phyloP scores from a whole-genome alignment of 1,140 invertebrate genomes.

The Apis florea region DNA sequence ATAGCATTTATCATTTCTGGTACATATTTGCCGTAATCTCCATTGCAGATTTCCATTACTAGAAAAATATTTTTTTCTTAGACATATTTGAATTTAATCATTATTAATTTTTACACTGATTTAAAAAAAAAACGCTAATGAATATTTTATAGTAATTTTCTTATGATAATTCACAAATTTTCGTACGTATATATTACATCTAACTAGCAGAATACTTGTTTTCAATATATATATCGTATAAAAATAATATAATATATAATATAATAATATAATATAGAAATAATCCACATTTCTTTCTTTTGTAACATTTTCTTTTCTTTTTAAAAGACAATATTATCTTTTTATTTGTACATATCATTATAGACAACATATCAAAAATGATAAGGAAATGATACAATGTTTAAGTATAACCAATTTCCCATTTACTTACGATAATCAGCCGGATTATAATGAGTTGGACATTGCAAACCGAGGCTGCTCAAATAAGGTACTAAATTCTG shows the following conservation, averaged over 20 bases:
- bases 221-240: too few species aligned
- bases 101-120: neutral
- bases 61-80: constrained; percentile 28
- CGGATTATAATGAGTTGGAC: constrained; percentile 94
- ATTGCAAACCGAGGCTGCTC: constrained; percentile 85
- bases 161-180: neutral
- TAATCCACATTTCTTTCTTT: neutral
- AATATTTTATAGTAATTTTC: neutral
- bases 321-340: neutral
- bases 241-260: too few species aligned
- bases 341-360: neutral
- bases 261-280: neutral
- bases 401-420: neutral
- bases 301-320: too few species aligned
- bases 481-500: constrained; percentile 89
- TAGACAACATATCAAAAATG: neutral
- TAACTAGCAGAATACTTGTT: neutral
- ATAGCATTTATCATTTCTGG: constrained; percentile 83
- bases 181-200: neutral
- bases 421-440: constrained; percentile 90
- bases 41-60: constrained; percentile 93
- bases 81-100: neutral
- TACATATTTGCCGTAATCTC: constrained; percentile 87
- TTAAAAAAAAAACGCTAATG: neutral
- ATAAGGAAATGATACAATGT: neutral